Percentiles rank a stretch among this genome's conserved stretches.
These are phyloP conservation scores for Ctenopoma kingsleyae DNA, from an alignment of 2,797 vertebrate genomes.

Conservation along the genomic window DNA sequence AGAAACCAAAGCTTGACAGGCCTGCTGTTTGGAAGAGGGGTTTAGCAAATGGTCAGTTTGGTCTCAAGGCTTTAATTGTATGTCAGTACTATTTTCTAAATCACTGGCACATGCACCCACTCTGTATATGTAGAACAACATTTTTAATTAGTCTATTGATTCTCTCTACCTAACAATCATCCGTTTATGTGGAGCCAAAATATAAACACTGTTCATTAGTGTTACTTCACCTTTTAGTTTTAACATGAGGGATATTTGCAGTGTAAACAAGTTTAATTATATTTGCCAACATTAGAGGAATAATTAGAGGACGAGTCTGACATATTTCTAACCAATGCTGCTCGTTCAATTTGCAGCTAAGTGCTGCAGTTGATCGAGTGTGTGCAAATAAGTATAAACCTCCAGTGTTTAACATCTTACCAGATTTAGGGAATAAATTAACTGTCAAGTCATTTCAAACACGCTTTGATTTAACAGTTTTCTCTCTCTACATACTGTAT, in stretches of 20 bases:
- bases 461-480: slow-evolving; percentile 2
- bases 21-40: not conserved
- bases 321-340: not conserved
- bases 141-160: not conserved
- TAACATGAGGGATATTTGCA: slow-evolving; percentile 3
- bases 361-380: not conserved
- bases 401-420: not conserved
- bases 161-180: not conserved
- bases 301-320: not conserved
- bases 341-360: not conserved
- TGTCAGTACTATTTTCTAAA: not conserved
- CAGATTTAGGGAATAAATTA: not conserved
- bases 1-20: slow-evolving; percentile 3
- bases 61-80: not conserved
- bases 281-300: not conserved
- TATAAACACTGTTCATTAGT: not conserved
- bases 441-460: slow-evolving; percentile 1
- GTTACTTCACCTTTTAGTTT: slow-evolving; percentile 1
- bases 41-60: not conserved
- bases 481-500: slow-evolving; percentile 8
- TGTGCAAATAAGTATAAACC: slow-evolving; percentile 30
- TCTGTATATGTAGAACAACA: not conserved
- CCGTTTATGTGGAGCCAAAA: not conserved
- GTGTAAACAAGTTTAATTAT: slow-evolving; percentile 7
- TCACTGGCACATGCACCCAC: not conserved